Evolutionary conservation across 2,888 invertebrate genomes (phyloP), one percentile per base, ranked within the genome.

Genomic region (Cylloceria caligata): DNA sequence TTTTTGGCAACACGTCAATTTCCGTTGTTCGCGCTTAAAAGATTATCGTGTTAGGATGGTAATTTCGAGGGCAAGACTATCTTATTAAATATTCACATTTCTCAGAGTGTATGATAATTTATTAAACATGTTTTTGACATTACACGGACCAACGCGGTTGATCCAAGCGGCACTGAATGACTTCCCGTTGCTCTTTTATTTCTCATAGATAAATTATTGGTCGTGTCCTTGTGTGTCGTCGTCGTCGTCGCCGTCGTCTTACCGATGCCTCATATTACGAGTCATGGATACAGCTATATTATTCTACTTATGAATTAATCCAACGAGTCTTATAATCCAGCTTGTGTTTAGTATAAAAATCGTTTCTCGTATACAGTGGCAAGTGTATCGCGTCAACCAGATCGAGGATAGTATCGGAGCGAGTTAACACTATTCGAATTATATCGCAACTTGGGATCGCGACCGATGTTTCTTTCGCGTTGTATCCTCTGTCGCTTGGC

Each of bases 401-500:
- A 52, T 2, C 36, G 52, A 24, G 49, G 52, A 52, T 68, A 52
- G 7, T 55, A 69, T 13, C 39, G 19, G 3, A 69, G 16, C 19
- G 69, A 36, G 21, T 75, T 80, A 19, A 30, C 65, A 6, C n/a
- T 30, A 3, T 69, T 65, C 2, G 57, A 21, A 34, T 39, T 42
- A 19, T 45, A 60, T 9, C 60, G 42, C 13, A 9, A 13, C 1
- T 72, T 72, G 3, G 11, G 6, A 34, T 72, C 30, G 30, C 60
- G 45, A 19, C 3, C 7, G 7, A 24, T 36, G 11, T 13, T 30
- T 65, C 7, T 68, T 21, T 74, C 55, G 6, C 9, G 21, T 3
- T 68, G 69, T 30, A 30, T 52, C 16, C 75, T 81, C 36, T 87
- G 75, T 16, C 83, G 85, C 21, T 74, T 85, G 2, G 87, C 89